Percentiles rank a stretch among this genome's conserved stretches.
These are phyloP conservation scores for Drosophila picticornis DNA, from an alignment of 2,888 invertebrate genomes.

Conservation along the genomic window DNA sequence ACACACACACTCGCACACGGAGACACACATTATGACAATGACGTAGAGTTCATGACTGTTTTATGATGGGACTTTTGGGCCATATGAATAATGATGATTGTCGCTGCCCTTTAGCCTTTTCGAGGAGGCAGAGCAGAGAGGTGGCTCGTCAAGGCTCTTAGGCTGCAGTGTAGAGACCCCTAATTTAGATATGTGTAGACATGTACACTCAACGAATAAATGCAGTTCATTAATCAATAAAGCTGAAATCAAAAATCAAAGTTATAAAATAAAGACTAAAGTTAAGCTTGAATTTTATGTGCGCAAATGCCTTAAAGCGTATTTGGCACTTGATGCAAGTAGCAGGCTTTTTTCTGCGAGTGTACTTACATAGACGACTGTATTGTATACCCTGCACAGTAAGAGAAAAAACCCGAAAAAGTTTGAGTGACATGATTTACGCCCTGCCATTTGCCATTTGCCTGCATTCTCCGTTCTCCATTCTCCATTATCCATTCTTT, in stretches of 20 bases:
- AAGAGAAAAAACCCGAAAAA: slow-evolving; percentile 18
- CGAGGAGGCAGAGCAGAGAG: background rate
- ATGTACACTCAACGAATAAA: background rate
- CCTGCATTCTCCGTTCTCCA: slow-evolving; percentile 21
- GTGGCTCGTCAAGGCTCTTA: slow-evolving; percentile 15
- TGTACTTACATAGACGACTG: background rate
- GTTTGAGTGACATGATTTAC: slow-evolving; percentile 51
- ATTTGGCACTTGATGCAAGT: background rate
- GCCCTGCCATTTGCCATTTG: slow-evolving; percentile 27
- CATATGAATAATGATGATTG: slow-evolving; percentile 60
- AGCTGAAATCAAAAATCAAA: background rate
- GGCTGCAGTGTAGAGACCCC: background rate
- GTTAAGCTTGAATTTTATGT: too few species aligned
- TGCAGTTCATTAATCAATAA: background rate
- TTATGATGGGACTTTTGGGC: slow-evolving; percentile 60
- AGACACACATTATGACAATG: slow-evolving; percentile 19
- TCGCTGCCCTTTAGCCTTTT: slow-evolving; percentile 36
- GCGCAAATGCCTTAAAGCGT: background rate
- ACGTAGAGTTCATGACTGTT: slow-evolving; percentile 32
- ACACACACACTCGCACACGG: slow-evolving; percentile 8
- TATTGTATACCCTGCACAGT: background rate
- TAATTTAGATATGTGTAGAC: slow-evolving; percentile 1
- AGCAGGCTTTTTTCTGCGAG: background rate
- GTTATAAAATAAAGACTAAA: background rate
- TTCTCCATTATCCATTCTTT: slow-evolving; percentile 22